Conservation (phyloP, 2,797 vertebrate species). For the Acridotheres tristis region DNA sequence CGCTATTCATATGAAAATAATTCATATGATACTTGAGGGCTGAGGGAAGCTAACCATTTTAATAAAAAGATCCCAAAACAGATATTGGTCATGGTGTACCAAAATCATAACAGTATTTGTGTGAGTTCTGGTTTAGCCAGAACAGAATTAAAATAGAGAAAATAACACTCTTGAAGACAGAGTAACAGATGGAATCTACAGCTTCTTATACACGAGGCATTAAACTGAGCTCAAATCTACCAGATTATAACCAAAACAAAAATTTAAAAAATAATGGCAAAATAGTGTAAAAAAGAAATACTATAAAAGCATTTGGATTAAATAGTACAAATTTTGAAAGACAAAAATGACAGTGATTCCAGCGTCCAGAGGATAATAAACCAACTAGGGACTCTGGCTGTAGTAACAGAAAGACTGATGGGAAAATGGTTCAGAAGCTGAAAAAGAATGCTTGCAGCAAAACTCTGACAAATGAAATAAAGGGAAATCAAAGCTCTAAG, state of each 20-base stretch:
- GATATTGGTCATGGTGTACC: not conserved
- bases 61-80: not conserved
- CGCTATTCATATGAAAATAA: fast-evolving
- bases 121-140: not conserved
- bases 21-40: not conserved
- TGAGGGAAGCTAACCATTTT: not conserved
- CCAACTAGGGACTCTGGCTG: not conserved
- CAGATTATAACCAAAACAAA: not conserved
- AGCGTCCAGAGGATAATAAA: not conserved
- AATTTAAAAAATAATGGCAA: not conserved
- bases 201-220: not conserved
- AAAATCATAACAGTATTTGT: not conserved
- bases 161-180: not conserved
- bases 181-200: not conserved
- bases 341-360: not conserved
- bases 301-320: not conserved
- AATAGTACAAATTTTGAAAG: not conserved
- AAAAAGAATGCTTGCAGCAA: not conserved
- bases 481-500: not conserved
- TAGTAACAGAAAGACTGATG: not conserved
- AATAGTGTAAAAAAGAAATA: not conserved
- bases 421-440: not conserved
- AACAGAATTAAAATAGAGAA: not conserved
- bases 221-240: not conserved
- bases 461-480: not conserved